Conservation (phyloP, 2,888 invertebrate species). For the Melanargia galathea region DNA sequence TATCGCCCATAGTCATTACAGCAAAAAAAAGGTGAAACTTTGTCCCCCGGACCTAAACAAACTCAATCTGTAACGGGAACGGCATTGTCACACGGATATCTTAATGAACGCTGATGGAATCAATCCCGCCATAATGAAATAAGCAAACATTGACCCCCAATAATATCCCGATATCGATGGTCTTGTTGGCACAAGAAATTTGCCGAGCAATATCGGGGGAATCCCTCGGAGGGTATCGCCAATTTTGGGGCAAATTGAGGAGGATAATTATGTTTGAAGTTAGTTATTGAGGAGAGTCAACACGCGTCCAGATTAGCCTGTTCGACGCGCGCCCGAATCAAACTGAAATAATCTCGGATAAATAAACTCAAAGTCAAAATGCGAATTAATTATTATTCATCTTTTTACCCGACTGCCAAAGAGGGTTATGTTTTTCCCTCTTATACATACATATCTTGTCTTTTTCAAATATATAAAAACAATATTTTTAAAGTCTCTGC, state of each 20-base stretch:
- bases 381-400: not conserved
- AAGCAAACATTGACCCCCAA: conserved; percentile 78
- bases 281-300: conserved; percentile 79
- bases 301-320: conserved; percentile 65
- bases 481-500: no score
- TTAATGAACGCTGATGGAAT: conserved; percentile 59
- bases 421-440: no score
- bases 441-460: no score
- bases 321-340: conserved; percentile 18
- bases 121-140: conserved; percentile 78
- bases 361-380: not conserved
- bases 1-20: not conserved
- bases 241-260: conserved; percentile 78
- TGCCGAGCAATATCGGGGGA: conserved; percentile 70
- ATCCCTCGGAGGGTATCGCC: conserved; percentile 71
- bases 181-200: conserved; percentile 80
- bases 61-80: conserved; percentile 29
- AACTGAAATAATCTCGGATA: not conserved
- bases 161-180: conserved; percentile 65
- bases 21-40: not conserved
- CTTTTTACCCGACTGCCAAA: no score
- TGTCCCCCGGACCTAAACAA: conserved; percentile 15
- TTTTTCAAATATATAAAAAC: no score
- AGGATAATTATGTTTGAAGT: conserved; percentile 82
- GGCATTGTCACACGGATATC: conserved; percentile 36